Base-by-base conservation (phyloP, 2,797 vertebrate species). In the Clarias pachynema region DNA sequence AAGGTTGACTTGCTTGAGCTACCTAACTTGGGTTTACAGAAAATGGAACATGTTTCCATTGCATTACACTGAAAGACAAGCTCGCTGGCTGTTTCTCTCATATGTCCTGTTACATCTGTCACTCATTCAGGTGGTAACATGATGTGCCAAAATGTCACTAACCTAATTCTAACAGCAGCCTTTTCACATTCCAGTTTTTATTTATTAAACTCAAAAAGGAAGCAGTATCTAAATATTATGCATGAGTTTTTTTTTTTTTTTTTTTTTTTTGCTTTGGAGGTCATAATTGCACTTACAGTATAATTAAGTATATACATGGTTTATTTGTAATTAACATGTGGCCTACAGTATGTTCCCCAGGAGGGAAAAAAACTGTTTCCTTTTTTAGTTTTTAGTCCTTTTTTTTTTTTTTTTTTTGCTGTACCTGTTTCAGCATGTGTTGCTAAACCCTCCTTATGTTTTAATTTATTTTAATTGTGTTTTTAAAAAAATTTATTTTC, bases 61-160 rank as follows among this genome's bases (percentile, higher is more conserved):
- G 37, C 77, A 59, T 53, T 87, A 74, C 24, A 60, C 66, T 78
- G 63, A 85, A 82, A 81, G 34, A 79, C 14, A 16, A 53, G 37
- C 63, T 72, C 10, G 20, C 65, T 68, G 68, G 60, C 56, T 73
- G 63, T 49, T 29, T 59, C 20, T 12, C 29, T 77, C 53, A 57
- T 24, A 65, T 81, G 72, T 81, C 34, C 18, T 87, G 66, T 77
- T 79, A 75, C 69, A 83, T 65, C 66, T 57, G 65, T 84, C 69
- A 68, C 80, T 83, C 56, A 14, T 82, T 44, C 31, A 86, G 44
- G 44, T 59, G 83, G 60, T 57, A 63, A 75, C 69, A 68, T 86
- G 79, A 85, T 81, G 53, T 84, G 62, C 57, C 83, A 86, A 84
- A 86, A 88, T 87, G 69, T 86, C 79, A 90, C 88, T 89, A 88